Evolutionary conservation across 1,140 invertebrate genomes (phyloP).

Genomic region (Microplitis demolitor): DNA sequence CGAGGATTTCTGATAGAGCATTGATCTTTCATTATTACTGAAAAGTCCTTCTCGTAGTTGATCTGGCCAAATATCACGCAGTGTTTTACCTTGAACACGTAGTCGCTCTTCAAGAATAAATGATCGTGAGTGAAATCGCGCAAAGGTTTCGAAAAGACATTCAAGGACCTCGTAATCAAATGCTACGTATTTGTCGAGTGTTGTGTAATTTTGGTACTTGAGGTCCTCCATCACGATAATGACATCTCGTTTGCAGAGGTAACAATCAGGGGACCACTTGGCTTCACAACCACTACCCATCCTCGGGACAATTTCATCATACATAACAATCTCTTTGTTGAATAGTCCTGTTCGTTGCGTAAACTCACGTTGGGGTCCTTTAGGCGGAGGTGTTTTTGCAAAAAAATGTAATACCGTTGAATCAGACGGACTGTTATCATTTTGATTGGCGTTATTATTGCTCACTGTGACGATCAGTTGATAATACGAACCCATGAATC

Average conservation of each 20-base stretch:
- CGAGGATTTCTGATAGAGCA: background rate
- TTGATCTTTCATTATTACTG: constrained; percentile 1
- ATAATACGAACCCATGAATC: constrained; percentile 36
- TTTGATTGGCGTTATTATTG: background rate
- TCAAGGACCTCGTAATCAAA: constrained; percentile 54
- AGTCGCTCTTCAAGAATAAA: constrained; percentile 54
- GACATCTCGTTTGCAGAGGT: constrained; percentile 46
- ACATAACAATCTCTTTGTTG: constrained; percentile 55
- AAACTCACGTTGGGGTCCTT: constrained; percentile 46
- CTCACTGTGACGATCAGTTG: constrained; percentile 17
- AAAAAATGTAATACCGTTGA: constrained; percentile 41
- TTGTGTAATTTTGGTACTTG: constrained; percentile 50
- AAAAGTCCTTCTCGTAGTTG: constrained; percentile 42
- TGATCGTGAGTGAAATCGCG: constrained; percentile 61
- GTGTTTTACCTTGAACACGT: background rate
- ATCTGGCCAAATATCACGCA: too few species aligned
- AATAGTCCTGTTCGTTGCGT: constrained; percentile 52
- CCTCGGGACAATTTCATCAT: constrained; percentile 46
- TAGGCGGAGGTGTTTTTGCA: constrained; percentile 48
- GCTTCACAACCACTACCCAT: constrained; percentile 35
- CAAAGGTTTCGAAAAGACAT: constrained; percentile 58
- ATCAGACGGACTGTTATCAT: too few species aligned
- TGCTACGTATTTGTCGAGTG: constrained; percentile 54
- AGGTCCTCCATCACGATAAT: constrained; percentile 58
- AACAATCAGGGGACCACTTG: constrained; percentile 50